Evolutionary conservation across 2,113 vertebrate genomes (phyloP).

Genomic region (Cyanistes caeruleus): DNA sequence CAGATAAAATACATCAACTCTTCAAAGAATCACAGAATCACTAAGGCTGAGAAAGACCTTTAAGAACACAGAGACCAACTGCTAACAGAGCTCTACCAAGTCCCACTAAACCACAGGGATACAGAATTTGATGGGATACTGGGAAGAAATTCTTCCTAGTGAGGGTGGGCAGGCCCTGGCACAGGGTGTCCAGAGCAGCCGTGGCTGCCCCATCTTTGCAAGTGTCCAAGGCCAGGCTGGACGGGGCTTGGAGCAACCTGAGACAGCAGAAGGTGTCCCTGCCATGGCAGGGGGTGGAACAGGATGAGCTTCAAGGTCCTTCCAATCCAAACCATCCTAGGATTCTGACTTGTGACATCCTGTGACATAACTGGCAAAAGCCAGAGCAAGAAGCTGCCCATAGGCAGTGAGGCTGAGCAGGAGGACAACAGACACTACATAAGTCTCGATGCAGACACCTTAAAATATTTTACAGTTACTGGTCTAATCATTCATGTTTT

Average conservation of each 20-base stretch:
- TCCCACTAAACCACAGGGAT: neutral
- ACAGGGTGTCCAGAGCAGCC: neutral
- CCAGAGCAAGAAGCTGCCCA: neutral
- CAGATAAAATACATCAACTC: neutral
- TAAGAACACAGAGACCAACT: neutral
- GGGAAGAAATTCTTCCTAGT: neutral
- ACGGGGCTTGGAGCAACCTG: fast-evolving
- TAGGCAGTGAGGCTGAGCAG: neutral
- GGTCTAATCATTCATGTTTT: neutral
- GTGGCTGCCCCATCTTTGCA: neutral
- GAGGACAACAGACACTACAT: neutral
- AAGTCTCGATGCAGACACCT: neutral
- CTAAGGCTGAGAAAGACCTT: neutral
- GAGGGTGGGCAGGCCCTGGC: fast-evolving
- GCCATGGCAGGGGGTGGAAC: neutral
- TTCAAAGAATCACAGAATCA: neutral
- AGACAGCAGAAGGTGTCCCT: neutral
- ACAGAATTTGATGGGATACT: neutral
- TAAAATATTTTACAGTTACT: neutral
- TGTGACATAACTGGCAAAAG: neutral
- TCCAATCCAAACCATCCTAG: neutral
- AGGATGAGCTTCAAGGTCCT: neutral
- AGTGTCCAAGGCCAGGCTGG: neutral
- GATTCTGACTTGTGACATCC: neutral
- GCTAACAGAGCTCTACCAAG: neutral